Conservation (phyloP, 2,888 invertebrate genomes). For the Drosophila antonietae region DNA sequence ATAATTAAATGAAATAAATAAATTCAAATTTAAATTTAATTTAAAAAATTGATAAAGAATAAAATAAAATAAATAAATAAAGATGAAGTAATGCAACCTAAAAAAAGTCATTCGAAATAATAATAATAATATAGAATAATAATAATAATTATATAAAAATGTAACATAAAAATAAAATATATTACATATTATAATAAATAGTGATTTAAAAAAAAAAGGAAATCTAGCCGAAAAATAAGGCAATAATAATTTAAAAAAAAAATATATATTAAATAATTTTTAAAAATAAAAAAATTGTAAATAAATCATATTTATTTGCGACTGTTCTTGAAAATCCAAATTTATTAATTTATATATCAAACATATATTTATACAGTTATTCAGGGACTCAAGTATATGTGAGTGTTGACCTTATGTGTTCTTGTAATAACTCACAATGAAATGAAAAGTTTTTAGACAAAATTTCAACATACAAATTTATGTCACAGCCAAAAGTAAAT, state of each 20-base stretch:
- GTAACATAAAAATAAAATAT: background rate
- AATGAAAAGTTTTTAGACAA: constrained; percentile 22
- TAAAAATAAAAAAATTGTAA: background rate
- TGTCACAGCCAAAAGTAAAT: constrained; percentile 57
- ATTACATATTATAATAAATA: background rate
- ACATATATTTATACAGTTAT: background rate
- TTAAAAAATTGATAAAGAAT: background rate
- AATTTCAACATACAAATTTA: constrained; percentile 51
- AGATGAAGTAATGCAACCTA: background rate
- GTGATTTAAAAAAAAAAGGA: background rate
- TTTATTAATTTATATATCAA: background rate
- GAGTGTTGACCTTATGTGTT: constrained; percentile 40
- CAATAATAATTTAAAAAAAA: no score
- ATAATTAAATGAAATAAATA: background rate
- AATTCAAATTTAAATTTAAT: constrained; percentile 1
- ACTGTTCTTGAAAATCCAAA: background rate
- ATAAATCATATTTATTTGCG: background rate
- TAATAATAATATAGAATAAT: background rate
- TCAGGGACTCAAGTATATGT: constrained; percentile 22
- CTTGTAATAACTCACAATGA: constrained; percentile 53
- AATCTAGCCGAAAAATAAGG: no score
- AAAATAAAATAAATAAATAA: constrained; percentile 15
- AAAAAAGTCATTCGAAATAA: background rate
- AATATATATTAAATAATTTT: background rate
- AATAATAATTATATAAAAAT: background rate